Evolutionary conservation across 1,140 invertebrate species (phyloP), one percentile per base, ranked within the genome.

Genomic region (Dreissena rostriformis): DNA sequence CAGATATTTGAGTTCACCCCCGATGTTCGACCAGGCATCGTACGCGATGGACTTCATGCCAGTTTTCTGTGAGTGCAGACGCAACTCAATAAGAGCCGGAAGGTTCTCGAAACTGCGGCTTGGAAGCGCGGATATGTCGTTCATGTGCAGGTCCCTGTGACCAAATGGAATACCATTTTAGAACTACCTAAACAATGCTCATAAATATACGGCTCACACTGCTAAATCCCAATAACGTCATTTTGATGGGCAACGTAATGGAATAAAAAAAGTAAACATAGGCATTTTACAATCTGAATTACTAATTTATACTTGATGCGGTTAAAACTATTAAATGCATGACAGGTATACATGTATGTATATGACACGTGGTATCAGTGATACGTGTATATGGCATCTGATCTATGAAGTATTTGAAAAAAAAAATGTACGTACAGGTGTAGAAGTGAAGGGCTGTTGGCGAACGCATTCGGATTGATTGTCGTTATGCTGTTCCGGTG

Each of bases 11-110:
- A 85, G 72, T n/a, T 85, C 77, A 65, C 63, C 61, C 19, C 84
- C 84, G 61, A 85, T 85, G 53, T 81, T 75, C 5, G 5, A 22
- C 66, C 74, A 85, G 15, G 84, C 84, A 66, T 87, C 80, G 65
- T 82, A 82, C 6, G 72, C 66, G 55, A 87, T 87, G 70, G 79
- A 67, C 51, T 28, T 70, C 78, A 87, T 79, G 14, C 22, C 22
- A 6, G 83, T 67, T 14, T 82, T 82, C 79, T 86, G 83, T 5
- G 73, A 74, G 61, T 87, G 86, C 6, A 87, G 73, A 28, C 78
- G 29, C 28, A 87, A 68, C 49, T 81, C 80, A 55, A 73, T 74
- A 28, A 87, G 49, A 12, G 82, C 63, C 19, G 78, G 86, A 12
- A 87, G 57, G 68, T 85, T 82, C 66, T 75, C 65, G 52, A 87